phyloP scores from a whole-genome alignment of 2,888 invertebrate genomes.

The Cataglyphis livida region DNA sequence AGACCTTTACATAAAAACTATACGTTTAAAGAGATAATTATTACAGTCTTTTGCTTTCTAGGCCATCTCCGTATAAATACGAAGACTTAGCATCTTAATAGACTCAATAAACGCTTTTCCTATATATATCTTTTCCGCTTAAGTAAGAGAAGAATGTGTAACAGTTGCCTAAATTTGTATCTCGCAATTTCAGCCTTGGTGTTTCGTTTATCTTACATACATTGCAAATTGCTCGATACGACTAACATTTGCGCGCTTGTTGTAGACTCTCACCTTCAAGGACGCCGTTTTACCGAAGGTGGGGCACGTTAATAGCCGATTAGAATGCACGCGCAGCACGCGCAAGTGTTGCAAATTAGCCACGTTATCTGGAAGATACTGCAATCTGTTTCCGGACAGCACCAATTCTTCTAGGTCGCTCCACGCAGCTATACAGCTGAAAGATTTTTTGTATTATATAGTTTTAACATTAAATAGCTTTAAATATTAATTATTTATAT shows the following conservation, averaged over 20 bases:
- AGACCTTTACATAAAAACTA: not conserved
- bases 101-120: not conserved
- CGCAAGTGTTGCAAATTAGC: conserved; percentile 90
- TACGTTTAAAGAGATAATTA: not conserved
- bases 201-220: not conserved
- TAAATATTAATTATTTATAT: not conserved
- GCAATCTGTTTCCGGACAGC: conserved; percentile 92
- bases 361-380: conserved; percentile 91
- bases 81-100: not conserved
- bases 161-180: not conserved
- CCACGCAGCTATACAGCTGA: conserved; percentile 91
- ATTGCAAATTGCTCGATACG: not conserved
- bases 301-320: conserved; percentile 91
- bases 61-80: not conserved
- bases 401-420: conserved; percentile 93
- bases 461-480: not conserved
- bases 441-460: not conserved
- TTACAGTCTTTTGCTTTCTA: not conserved
- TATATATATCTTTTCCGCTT: not conserved
- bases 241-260: not conserved
- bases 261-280: conserved; percentile 87
- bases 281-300: conserved; percentile 91
- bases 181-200: not conserved
- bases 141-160: not conserved
- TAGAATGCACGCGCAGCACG: conserved; percentile 93